Conservation (phyloP, 2,888 invertebrate genomes). For the Apamea sordens region DNA sequence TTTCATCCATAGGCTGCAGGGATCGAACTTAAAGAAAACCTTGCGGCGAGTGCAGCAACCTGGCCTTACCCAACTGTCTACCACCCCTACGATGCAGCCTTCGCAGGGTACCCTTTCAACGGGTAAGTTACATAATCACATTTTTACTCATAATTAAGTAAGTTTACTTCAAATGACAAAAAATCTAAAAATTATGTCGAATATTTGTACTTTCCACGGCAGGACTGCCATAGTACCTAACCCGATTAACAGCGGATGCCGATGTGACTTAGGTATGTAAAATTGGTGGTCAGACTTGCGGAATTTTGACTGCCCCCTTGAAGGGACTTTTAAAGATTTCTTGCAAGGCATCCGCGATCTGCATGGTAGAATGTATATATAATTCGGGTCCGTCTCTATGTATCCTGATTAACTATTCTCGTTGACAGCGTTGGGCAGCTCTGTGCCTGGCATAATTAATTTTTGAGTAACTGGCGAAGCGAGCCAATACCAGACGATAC, state of each 20-base stretch:
- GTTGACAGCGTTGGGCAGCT: conserved; percentile 54
- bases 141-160: neutral
- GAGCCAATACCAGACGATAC: conserved; percentile 50
- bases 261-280: neutral
- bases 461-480: conserved; percentile 69
- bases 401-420: conserved; percentile 33
- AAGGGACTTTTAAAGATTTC: neutral
- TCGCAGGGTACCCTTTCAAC: conserved; percentile 98
- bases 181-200: neutral
- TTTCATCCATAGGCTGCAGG: conserved; percentile 93
- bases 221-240: neutral
- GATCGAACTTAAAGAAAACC: conserved; percentile 96
- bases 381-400: conserved; percentile 23
- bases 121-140: conserved; percentile 92
- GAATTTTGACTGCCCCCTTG: neutral
- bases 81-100: conserved; percentile 98
- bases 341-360: neutral
- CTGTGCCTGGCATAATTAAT: conserved; percentile 74
- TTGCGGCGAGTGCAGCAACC: conserved; percentile 94
- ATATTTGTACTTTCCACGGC: neutral
- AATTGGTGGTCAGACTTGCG: neutral
- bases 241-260: neutral
- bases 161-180: neutral
- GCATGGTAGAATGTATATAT: conserved; percentile 12
- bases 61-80: conserved; percentile 98